Evolutionary conservation across 1,140 invertebrate genomes (phyloP).

Genomic region (Zaprionus camerounensis): DNA sequence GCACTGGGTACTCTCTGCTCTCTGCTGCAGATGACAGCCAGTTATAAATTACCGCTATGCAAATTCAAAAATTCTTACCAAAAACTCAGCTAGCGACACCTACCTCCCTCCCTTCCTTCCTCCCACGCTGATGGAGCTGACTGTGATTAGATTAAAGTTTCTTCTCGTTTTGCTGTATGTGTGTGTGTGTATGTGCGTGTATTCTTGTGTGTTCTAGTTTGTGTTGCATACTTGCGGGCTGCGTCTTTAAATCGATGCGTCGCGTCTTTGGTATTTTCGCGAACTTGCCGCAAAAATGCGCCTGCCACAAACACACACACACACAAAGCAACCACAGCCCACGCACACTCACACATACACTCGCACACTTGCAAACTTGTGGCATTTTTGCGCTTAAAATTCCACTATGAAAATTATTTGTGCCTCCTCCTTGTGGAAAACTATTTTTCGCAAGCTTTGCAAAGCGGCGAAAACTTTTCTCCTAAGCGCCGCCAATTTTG

Average conservation of each 20-base stretch:
- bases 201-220: background rate
- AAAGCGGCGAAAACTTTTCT: constrained; percentile 23
- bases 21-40: constrained; percentile 38
- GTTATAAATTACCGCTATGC: constrained; percentile 31
- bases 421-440: constrained; percentile 2
- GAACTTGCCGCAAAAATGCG: constrained; percentile 18
- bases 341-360: constrained; percentile 13
- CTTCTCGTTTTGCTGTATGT: background rate
- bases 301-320: constrained; percentile 19
- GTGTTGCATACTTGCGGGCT: constrained; percentile 40
- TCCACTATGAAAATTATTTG: constrained; percentile 37
- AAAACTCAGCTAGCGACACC: background rate
- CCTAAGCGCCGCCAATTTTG: constrained; percentile 35
- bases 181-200: background rate
- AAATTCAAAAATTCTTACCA: constrained; percentile 29
- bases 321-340: background rate
- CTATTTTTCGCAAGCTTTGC: constrained; percentile 20
- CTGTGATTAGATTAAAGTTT: constrained; percentile 43
- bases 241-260: constrained; percentile 42
- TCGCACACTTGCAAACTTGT: constrained; percentile 12
- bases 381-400: constrained; percentile 41
- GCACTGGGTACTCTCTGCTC: background rate
- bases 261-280: constrained; percentile 17
- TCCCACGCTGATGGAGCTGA: background rate
- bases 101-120: background rate